These are phyloP conservation scores for Chaetorhynchus papuensis DNA, from an alignment of 2,113 vertebrate species.

Conservation along the genomic window DNA sequence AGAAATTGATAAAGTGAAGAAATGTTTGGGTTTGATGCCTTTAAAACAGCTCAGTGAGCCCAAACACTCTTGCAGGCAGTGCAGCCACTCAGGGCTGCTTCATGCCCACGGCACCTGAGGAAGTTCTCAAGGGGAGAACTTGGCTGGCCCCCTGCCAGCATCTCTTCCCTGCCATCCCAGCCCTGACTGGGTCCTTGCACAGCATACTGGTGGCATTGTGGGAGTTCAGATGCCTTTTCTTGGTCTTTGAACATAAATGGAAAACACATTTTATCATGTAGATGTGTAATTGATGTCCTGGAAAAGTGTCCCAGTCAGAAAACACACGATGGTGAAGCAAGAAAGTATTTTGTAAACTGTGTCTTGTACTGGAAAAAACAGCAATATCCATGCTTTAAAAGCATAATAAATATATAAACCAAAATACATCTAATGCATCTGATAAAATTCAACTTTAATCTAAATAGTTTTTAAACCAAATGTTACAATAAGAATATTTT, in stretches of 20 bases:
- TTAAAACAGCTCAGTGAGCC: neutral
- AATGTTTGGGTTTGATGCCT: neutral
- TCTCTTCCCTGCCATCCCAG: too few species aligned
- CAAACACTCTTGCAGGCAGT: neutral
- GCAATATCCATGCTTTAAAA: neutral
- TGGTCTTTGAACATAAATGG: neutral
- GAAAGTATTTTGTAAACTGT: neutral
- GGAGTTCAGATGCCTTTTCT: neutral
- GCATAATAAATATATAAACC: neutral
- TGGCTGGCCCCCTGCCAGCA: accelerated
- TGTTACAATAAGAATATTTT: neutral
- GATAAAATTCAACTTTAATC: neutral
- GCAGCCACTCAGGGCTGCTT: neutral
- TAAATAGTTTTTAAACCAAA: neutral
- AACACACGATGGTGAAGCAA: accelerated
- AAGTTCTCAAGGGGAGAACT: neutral
- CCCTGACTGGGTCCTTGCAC: neutral
- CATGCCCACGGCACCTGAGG: accelerated
- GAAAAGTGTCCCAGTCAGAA: neutral
- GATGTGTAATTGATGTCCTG: neutral
- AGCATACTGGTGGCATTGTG: neutral
- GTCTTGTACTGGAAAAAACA: neutral
- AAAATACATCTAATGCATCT: neutral
- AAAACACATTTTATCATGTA: neutral
- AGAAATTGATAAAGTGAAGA: neutral